Base-by-base conservation (phyloP, 2,888 invertebrate genomes). In the Tinea trinotella region DNA sequence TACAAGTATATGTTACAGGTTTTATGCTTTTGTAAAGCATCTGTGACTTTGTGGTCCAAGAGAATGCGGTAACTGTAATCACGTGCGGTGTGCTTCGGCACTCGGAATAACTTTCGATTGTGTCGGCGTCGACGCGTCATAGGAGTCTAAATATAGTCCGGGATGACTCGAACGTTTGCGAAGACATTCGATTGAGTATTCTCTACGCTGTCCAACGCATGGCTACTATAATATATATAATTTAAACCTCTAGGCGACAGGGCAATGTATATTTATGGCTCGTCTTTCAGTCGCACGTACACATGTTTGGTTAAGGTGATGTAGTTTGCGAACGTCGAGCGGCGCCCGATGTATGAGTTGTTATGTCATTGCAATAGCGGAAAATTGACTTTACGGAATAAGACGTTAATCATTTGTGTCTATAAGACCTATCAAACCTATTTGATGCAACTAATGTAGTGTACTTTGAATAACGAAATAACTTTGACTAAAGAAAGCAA, bases 61-160 rank as follows among this genome's bases (percentile, higher is more conserved):
- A 72, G 77, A 77, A 77, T 75, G 74, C 74, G 74, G 73, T 69
- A 72, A 65, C 65, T 36, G 15, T 13, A 62, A 70, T 79, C 75
- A 76, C 73, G 74, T 75, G 77, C 62, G 66, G 62, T 65, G 65
- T 68, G 73, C 44, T 62, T 73, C 72, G 73, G 71, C 74, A 76
- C 79, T 78, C 68, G 73, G 81, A 81, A 83, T 82, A 83, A 77
- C 79, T 79, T 74, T 73, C 75, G 76, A 81, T 83, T 83, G 82
- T 82, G 77, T 73, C 76, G 70, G 66, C 67, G 52, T 52, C 52
- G 34, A 18, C 52, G 52, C 52, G 52, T 52, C 52, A 52, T 52
- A 34, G 35, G 35, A 20, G 9, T 34, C 52, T 52, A 52, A 52
- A 52, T 52, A 35, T 52, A 52, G 35, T 34, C 13, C 17, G 10